Percentiles rank a stretch among this genome's conserved stretches.
These are phyloP conservation scores for Bombus confusus DNA, from an alignment of 1,140 invertebrate genomes.

Conservation along the genomic window DNA sequence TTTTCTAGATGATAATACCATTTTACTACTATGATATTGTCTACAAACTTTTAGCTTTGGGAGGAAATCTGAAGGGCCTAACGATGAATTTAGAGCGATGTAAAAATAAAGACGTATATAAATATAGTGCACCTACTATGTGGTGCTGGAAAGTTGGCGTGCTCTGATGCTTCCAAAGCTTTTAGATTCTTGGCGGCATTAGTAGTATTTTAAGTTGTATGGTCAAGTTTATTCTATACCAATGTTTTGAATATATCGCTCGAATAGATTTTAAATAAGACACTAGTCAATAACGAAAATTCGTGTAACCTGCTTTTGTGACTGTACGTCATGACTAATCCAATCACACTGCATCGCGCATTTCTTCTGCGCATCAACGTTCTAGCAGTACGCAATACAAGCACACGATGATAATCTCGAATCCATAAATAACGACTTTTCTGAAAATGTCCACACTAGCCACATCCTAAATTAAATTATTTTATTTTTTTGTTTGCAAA, in stretches of 20 bases:
- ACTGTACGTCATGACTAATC: neutral
- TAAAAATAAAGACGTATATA: neutral
- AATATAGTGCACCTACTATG: neutral
- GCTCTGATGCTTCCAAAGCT: neutral
- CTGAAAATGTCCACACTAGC: neutral
- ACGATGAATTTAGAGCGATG: neutral
- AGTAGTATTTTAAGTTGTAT: neutral
- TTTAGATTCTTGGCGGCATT: neutral
- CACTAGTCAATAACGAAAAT: neutral
- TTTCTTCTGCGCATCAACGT: too few relatives aligned
- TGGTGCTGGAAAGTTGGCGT: neutral
- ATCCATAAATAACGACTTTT: neutral
- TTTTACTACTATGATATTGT: neutral
- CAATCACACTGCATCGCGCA: neutral
- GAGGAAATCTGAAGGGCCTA: neutral
- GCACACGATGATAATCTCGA: neutral
- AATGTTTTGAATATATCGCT: neutral
- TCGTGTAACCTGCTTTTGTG: neutral
- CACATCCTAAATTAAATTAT: neutral
- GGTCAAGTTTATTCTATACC: neutral
- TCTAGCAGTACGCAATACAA: neutral
- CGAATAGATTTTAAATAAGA: too few relatives aligned
- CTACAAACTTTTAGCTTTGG: neutral
- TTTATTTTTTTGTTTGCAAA: neutral
- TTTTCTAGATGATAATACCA: neutral